Evolutionary conservation across 2,113 vertebrate genomes (phyloP), one percentile per base, ranked within the genome.

Genomic region (Dicrurus megarhynchus): DNA sequence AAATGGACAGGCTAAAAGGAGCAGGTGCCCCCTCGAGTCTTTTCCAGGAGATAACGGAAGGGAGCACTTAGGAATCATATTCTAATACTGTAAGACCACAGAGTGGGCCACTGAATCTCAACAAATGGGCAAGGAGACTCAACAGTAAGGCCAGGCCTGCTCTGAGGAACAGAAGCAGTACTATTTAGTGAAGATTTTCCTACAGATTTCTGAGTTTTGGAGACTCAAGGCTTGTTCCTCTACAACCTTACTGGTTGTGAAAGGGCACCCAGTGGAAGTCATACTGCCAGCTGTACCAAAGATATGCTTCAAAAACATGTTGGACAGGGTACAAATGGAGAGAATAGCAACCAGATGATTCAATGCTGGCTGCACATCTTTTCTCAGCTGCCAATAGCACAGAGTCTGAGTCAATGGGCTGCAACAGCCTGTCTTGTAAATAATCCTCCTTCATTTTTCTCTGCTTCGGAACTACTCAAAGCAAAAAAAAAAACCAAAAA

Each of bases 261-360:
- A 94, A 93, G 70, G 78, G 44, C 67, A 90, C 20, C 88, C 78
- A 94, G 18, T 55, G n/a, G 63, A 90, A 88, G 79, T 50, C 33
- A 77, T 35, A 14, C 55, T 94, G 85, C 53, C 83, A 94, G 85
- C 59, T 90, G 27, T 77, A 85, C 82, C 64, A 47, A 93, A 87
- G 73, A 56, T 73, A 78, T 84, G 65, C 92, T 69, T 79, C 78
- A 91, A 69, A 91, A 88, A 70, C 55, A 55, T 39, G 26, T 79
- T 94, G 92, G 83, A 74, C 19, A 28, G 46, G 44, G 53, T 88
- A 81, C 76, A 90, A 95, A 59, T 77, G 8, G 80, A 92, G 19
- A 90, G 92, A 93, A 88, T 35, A 63, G 35, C 47, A 95, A 88
- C 56, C 94, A 95, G 73, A 90, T 93, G 89, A 95, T 92, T 96